Evolutionary conservation across 2,113 vertebrate genomes (phyloP), one percentile per base, ranked within the genome.

Genomic region (Cyprinodon variegatus): DNA sequence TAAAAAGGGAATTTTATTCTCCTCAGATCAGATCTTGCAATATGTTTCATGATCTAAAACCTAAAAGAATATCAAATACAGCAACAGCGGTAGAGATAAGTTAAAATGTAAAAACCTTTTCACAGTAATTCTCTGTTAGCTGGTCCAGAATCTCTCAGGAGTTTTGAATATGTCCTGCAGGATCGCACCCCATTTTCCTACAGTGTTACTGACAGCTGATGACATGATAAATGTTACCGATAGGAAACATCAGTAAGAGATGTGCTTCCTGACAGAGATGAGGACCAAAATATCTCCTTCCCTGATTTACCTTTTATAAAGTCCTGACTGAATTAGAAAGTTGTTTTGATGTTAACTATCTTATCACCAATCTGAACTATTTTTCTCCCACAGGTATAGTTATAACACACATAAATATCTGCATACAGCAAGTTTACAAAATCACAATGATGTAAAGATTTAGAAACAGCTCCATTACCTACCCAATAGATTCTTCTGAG

Each of bases 271-370:
- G 65, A 78, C 60, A 74, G n/a, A n/a, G 38, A 68, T 10, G 43
- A 48, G 62, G 73, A 15, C 29, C 37, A 10, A 59, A 41, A 41
- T 41, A 41, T 41, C 41, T 41, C 41, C 41, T 41, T 41, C 41
- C 41, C 41, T 41, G 3, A 41, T 41, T 41, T 9, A 41, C 5
- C 4, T 41, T 4, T 41, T 41, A 0, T 6, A 0, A 29, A 13
- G 65, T 11, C 43, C 2, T 11, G 3, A n/a, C 29, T 48, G 37
- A 71, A 80, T 57, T 37, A 4, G 9, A 70, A 38, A 50, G 15
- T 41, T 48, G 9, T 61, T 13, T 76, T 81, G 77, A 89, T 87
- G 68, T 68, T 43, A 89, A 75, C 62, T 82, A 79, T 83, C 83
- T 53, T 77, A 69, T 85, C 84, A 88, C 84, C 80, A 73, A 29